phyloP scores from a whole-genome alignment of 2,797 vertebrate genomes.

The Eupleurogrammus muticus region DNA sequence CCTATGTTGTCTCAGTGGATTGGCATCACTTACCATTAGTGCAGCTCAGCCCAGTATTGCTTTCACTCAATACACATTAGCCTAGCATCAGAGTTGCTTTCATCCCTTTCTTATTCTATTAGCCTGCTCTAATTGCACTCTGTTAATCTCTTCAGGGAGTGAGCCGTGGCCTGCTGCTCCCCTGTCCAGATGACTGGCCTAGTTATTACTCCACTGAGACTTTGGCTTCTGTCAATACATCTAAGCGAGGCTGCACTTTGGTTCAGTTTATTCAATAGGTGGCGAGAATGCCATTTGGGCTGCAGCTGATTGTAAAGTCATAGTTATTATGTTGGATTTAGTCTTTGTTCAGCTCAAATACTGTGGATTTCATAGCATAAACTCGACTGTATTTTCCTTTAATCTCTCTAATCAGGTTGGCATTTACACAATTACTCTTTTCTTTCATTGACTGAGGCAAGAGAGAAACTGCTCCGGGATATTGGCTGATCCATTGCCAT shows the following conservation, averaged over 20 bases:
- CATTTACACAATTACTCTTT: neutral
- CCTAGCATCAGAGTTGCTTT: slow-evolving; percentile 66
- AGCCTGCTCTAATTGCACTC: slow-evolving; percentile 72
- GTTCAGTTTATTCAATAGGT: slow-evolving; percentile 2
- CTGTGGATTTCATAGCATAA: neutral
- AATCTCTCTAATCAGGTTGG: neutral
- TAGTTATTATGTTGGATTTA: neutral
- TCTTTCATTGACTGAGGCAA: neutral
- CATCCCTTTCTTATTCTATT: slow-evolving; percentile 76
- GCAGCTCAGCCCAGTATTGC: slow-evolving; percentile 57
- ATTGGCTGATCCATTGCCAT: slow-evolving; percentile 4
- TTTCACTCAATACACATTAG: slow-evolving; percentile 78
- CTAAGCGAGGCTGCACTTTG: slow-evolving; percentile 39
- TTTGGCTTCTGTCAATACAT: slow-evolving; percentile 41
- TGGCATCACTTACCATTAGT: slow-evolving; percentile 59
- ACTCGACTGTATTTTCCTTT: neutral
- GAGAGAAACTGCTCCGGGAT: neutral
- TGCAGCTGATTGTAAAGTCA: neutral
- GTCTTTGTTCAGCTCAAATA: neutral
- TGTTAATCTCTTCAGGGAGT: slow-evolving; percentile 71
- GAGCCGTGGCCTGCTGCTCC: slow-evolving; percentile 42
- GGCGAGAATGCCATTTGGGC: neutral
- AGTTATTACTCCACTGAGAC: slow-evolving; percentile 63
- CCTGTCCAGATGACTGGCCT: slow-evolving; percentile 65
- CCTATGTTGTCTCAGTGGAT: slow-evolving; percentile 66